Evolutionary conservation across 2,888 invertebrate species (phyloP), one percentile per base, ranked within the genome.

Genomic region (Lycophotia porphyrea): DNA sequence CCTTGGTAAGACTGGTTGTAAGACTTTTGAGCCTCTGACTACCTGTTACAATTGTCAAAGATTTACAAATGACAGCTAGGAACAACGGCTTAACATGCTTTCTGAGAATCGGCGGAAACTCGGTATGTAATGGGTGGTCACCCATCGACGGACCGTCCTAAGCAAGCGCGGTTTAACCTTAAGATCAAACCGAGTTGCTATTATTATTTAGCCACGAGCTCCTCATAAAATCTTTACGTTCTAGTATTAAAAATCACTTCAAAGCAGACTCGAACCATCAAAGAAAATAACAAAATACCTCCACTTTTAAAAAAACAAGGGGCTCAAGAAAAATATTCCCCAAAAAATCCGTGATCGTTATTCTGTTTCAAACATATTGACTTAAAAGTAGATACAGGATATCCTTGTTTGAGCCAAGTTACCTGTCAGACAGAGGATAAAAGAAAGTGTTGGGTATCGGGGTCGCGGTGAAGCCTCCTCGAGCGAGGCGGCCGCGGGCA

Each of bases 361-460:
- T 86, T 88, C 80, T 85, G 82, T 87, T 88, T 88, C 85, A 87
- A 87, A 84, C 81, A 82, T 87, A 88, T 88, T 80, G 75, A 84
- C 75, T 89, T 89, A 82, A 89, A 90, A 88, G 87, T 81, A 81
- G 87, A 87, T 83, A 88, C 85, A 84, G 87, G 89, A 90, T 90
- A 90, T 91, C 89, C 89, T 89, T 87, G 87, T 88, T 78, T 80
- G 77, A 76, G 80, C 71, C 85, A 88, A 91, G 88, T 90, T 89
- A 91, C 90, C 91, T 90, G 90, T 88, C 90, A 90, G 86, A 86
- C 39, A 63, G 89, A 90, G 89, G 88, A 92, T 91, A 90, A 92
- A 85, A 91, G 91, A 90, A 89, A 86, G 88, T 86, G 90, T 87
- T 81, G 67, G 81, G 86, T 88, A 91, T 92, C 87, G 90, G 86